Base-by-base conservation (phyloP, 2,888 invertebrate species). In the Eupithecia pulchellata region DNA sequence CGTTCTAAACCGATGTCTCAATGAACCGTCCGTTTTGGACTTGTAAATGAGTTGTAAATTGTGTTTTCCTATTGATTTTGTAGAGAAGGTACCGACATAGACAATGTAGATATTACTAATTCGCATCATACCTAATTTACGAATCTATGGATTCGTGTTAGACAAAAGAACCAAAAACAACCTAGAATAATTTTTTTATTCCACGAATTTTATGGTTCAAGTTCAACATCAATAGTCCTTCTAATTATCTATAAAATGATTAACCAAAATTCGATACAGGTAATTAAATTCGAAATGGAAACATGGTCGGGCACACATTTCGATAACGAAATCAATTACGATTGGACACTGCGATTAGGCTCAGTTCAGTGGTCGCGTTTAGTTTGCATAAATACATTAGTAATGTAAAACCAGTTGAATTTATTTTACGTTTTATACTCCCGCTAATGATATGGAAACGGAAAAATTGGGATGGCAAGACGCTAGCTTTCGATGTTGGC, bases 381-480 rank as follows among this genome's bases (percentile, higher is more conserved):
- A 82, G 83, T 87, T 88, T 87, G 88, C 87, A 88, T 88, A 88
- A 85, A 87, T 85, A 84, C 80, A 84, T 85, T 81, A 81, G 61
- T 61, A 61, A 61, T 61, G 61, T 84, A 83, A 86, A 86, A 82
- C 81, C 81, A 84, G 84, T 83, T 80, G 79, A 82, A 84, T 84
- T 83, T 79, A 84, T 85, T 84, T 85, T 82, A 85, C 82, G 80
- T 84, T 79, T 81, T 80, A 84, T 81, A 82, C 81, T 79, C 81
- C 78, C 81, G 82, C 84, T 86, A 84, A 84, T 86, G 83, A 83
- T 82, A 84, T 86, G 84, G 81, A 86, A 83, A 82, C 81, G 81
- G 81, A 86, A 87, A 87, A 86, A 85, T 83, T 86, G 83, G 82
- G 86, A 85, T 86, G 81, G 82, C 80, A 77, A 75, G 79, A 75